Evolutionary conservation across 2,797 vertebrate genomes (phyloP), one percentile per base, ranked within the genome.

Genomic region (Tenualosa ilisha): DNA sequence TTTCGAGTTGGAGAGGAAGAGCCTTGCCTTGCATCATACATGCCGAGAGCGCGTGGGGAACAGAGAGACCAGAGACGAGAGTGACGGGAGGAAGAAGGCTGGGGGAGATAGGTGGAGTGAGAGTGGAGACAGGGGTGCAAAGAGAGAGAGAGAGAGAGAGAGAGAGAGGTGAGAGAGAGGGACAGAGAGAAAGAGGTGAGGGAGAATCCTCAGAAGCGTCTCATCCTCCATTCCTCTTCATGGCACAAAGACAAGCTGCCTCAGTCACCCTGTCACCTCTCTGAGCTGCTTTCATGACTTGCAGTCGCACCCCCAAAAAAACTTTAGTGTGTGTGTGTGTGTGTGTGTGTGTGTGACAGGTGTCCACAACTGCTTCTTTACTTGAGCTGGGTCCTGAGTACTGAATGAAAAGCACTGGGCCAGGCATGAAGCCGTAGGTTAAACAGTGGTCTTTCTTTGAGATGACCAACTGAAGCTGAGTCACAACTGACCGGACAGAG

Each of bases 141-240:
- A 72, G 9, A 72, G 31, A 40, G 11, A 20, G 86, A 82, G 81
- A 82, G 72, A 53, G 65, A 75, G 83, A 75, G 65, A 88, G 86
- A 86, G 84, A 85, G 56, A 40, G 82, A 87, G 24, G 84, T 84
- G 56, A 40, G 82, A 84, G 81, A 81, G 56, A 49, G 75, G 54
- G 82, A 82, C 61, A 89, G 83, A 86, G 84, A 82, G 54, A 53
- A 65, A 86, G 85, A 88, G 82, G 85, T 88, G 84, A 43, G 79
- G 83, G 83, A 82, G 75, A 50, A 90, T 84, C 86, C 83, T 84
- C 82, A 85, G 82, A 90, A 83, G 83, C 17, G 86, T 68, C 90
- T 91, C 90, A 91, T 91, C 86, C 89, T 81, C 50, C 81, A 89
- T 90, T 91, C 88, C 82, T 89, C 85, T 89, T 88, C 51, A 88